Conservation (phyloP, 2,113 vertebrate genomes). For the Prunella fulvescens region DNA sequence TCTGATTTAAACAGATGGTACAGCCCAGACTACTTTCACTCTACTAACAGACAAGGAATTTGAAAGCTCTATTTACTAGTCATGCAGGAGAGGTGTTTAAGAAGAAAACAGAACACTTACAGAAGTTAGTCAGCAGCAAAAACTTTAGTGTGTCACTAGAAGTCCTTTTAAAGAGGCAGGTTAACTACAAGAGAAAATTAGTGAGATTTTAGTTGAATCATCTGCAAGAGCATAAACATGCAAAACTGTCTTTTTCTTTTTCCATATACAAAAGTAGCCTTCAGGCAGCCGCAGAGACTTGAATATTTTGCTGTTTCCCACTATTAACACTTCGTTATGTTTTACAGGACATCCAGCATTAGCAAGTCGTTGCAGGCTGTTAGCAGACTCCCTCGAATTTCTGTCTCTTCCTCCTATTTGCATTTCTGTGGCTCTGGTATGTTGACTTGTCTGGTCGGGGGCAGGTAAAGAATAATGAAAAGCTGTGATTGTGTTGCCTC, state of each 20-base stretch:
- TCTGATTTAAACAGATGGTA: neutral
- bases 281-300: neutral
- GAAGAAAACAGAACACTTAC: slow-evolving; percentile 40
- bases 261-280: neutral
- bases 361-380: neutral
- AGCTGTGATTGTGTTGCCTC: neutral
- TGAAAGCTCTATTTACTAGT: neutral
- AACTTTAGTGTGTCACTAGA: slow-evolving; percentile 27
- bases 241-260: neutral
- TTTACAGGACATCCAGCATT: neutral
- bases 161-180: slow-evolving; percentile 19
- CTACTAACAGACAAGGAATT: neutral
- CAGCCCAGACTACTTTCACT: neutral
- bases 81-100: neutral
- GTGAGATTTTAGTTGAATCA: neutral
- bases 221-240: neutral
- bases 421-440: neutral
- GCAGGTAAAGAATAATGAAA: neutral
- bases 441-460: neutral
- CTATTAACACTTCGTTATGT: neutral
- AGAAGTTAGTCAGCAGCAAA: slow-evolving; percentile 52
- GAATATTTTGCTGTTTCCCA: neutral
- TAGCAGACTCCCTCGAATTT: neutral
- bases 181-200: slow-evolving; percentile 55
- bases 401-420: neutral